These are phyloP conservation scores for Serripes groenlandicus DNA, from an alignment of 2,888 invertebrate species.

Conservation along the genomic window DNA sequence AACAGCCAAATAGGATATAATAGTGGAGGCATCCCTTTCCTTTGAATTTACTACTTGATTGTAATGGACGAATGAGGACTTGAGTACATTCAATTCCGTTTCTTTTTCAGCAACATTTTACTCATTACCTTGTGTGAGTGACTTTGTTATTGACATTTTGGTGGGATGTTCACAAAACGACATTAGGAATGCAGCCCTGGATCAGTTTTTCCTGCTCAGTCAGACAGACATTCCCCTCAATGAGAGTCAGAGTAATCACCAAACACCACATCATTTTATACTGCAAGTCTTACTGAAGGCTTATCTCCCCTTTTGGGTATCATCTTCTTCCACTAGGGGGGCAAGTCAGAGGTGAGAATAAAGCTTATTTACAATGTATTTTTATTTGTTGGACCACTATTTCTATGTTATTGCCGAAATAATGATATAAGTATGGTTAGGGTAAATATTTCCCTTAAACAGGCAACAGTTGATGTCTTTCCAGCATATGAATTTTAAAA, in stretches of 20 bases:
- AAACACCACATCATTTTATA: constrained; percentile 84
- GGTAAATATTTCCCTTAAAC: too few relatives aligned
- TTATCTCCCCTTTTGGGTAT: constrained; percentile 87
- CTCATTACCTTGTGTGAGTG: constrained; percentile 85
- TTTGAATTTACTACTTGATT: too few relatives aligned
- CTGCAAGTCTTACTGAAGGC: constrained; percentile 86
- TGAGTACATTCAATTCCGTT: too few relatives aligned
- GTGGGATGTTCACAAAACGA: constrained; percentile 86
- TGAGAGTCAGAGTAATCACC: constrained; percentile 72
- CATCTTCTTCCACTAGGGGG: constrained; percentile 86
- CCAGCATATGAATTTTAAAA: too few relatives aligned
- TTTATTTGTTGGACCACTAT: too few relatives aligned
- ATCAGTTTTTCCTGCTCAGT: constrained; percentile 86
- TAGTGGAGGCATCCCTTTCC: too few relatives aligned
- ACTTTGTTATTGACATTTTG: constrained; percentile 87
- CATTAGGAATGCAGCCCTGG: constrained; percentile 86
- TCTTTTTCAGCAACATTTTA: constrained; percentile 85
- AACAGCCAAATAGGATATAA: too few relatives aligned
- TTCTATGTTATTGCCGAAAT: too few relatives aligned
- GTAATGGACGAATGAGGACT: too few relatives aligned
- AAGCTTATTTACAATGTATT: neutral
- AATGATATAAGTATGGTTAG: too few relatives aligned
- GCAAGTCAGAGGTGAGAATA: constrained; percentile 85
- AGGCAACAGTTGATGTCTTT: too few relatives aligned
- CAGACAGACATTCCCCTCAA: constrained; percentile 74